These are phyloP conservation scores for Drosophila borealis DNA, from an alignment of 2,888 invertebrate genomes.

Conservation along the genomic window DNA sequence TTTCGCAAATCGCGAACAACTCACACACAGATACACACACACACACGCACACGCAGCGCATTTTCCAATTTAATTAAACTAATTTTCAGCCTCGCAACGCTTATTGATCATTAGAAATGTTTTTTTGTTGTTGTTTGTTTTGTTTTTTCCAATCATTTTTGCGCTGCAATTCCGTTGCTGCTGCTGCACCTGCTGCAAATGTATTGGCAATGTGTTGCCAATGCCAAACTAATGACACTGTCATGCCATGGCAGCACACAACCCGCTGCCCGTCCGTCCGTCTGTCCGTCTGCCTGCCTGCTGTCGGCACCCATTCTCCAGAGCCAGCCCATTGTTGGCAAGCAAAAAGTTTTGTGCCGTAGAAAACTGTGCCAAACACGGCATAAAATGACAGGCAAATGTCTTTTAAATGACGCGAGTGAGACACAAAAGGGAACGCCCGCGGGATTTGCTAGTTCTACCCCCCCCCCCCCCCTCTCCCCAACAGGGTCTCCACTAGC, in stretches of 20 bases:
- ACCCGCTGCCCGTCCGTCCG: background rate
- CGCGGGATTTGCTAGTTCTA: slow-evolving; percentile 66
- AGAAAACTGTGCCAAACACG: slow-evolving; percentile 78
- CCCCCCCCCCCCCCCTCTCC: background rate
- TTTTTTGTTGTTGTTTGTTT: slow-evolving; percentile 18
- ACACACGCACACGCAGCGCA: slow-evolving; percentile 7
- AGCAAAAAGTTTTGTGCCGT: slow-evolving; percentile 58
- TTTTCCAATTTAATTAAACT: slow-evolving; percentile 72
- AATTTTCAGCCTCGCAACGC: slow-evolving; percentile 50
- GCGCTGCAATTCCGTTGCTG: slow-evolving; percentile 14
- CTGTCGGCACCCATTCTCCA: slow-evolving; percentile 6
- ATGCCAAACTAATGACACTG: slow-evolving; percentile 77
- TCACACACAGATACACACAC: no score
- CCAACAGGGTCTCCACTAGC: background rate
- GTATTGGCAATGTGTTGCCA: slow-evolving; percentile 78
- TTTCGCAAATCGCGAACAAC: slow-evolving; percentile 22
- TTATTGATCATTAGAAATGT: slow-evolving; percentile 55
- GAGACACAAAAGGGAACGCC: slow-evolving; percentile 80
- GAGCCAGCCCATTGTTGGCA: slow-evolving; percentile 57
- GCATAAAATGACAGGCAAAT: slow-evolving; percentile 83
- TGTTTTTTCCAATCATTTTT: slow-evolving; percentile 12
- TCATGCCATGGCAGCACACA: slow-evolving; percentile 39
- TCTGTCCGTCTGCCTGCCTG: slow-evolving; percentile 1
- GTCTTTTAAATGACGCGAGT: slow-evolving; percentile 82
- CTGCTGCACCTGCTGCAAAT: slow-evolving; percentile 71